These are phyloP conservation scores for Dermolepida albohirtum DNA, from an alignment of 2,888 invertebrate genomes.

Conservation along the genomic window DNA sequence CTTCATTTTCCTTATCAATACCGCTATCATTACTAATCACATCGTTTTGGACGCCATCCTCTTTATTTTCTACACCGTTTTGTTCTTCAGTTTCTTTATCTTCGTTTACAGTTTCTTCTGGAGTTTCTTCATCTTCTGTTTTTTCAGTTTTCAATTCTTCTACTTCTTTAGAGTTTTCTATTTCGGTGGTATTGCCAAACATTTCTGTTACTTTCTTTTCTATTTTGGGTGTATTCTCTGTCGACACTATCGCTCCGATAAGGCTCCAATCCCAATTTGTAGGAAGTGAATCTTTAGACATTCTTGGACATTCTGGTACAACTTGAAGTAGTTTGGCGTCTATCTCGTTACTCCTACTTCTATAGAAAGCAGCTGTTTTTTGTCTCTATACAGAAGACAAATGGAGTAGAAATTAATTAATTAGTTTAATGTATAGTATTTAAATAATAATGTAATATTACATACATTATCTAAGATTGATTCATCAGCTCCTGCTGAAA, in stretches of 20 bases:
- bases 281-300: constrained; percentile 77
- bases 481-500: constrained; percentile 87
- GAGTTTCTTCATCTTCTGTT: constrained; percentile 26
- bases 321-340: constrained; percentile 77
- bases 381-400: constrained; percentile 73
- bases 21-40: constrained; percentile 36
- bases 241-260: constrained; percentile 66
- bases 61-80: constrained; percentile 33
- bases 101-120: constrained; percentile 41
- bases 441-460: constrained; percentile 39
- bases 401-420: no score
- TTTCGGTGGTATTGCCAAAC: constrained; percentile 46
- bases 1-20: constrained; percentile 43
- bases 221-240: constrained; percentile 51
- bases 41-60: constrained; percentile 35
- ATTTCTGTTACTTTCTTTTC: constrained; percentile 41
- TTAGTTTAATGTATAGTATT: background rate
- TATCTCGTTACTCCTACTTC: constrained; percentile 80
- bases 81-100: constrained; percentile 45
- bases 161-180: constrained; percentile 54
- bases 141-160: constrained; percentile 49
- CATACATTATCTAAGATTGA: constrained; percentile 85
- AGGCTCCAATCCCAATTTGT: constrained; percentile 80
- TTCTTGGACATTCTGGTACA: constrained; percentile 85
- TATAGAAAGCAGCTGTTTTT: constrained; percentile 84